Conservation (phyloP, 2,113 vertebrate species). For the Mola mola region DNA sequence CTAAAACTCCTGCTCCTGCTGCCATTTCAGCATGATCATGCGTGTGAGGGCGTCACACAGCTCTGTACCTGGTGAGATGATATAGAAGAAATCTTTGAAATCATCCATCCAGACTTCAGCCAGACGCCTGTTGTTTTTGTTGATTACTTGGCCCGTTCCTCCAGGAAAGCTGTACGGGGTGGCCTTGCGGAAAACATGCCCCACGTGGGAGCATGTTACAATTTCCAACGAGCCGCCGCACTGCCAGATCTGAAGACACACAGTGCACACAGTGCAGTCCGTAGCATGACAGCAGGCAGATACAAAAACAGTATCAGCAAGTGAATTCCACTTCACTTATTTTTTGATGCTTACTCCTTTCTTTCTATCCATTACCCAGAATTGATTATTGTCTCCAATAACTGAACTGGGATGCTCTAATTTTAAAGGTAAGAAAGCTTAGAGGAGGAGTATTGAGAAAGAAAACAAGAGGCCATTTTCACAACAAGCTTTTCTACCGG, state of each 20-base stretch:
- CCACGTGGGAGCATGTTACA: constrained; percentile 96
- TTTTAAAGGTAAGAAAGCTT: background rate
- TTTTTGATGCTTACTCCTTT: background rate
- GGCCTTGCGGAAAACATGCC: constrained; percentile 97
- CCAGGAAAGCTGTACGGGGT: constrained; percentile 98
- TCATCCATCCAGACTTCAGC: constrained; percentile 99
- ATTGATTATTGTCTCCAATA: too few species aligned
- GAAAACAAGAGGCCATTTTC: background rate
- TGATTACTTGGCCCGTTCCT: constrained; percentile 98
- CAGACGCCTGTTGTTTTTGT: constrained; percentile 96
- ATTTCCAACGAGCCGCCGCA: constrained; percentile 96
- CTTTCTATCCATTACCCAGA: background rate
- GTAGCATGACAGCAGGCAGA: constrained; percentile 21
- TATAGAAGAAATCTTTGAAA: constrained; percentile 99
- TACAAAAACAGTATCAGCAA: background rate
- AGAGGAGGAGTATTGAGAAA: background rate
- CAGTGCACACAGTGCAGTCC: too few species aligned
- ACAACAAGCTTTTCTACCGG: background rate
- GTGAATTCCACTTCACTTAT: background rate
- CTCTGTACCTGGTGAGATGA: constrained; percentile 93
- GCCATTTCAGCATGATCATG: too few species aligned
- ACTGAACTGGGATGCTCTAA: background rate
- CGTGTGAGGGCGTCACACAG: background rate
- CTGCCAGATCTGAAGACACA: constrained; percentile 90
- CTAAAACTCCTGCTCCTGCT: constrained; percentile 6